Base-by-base conservation (phyloP, 2,888 invertebrate genomes). In the Drosophila macrothrix region DNA sequence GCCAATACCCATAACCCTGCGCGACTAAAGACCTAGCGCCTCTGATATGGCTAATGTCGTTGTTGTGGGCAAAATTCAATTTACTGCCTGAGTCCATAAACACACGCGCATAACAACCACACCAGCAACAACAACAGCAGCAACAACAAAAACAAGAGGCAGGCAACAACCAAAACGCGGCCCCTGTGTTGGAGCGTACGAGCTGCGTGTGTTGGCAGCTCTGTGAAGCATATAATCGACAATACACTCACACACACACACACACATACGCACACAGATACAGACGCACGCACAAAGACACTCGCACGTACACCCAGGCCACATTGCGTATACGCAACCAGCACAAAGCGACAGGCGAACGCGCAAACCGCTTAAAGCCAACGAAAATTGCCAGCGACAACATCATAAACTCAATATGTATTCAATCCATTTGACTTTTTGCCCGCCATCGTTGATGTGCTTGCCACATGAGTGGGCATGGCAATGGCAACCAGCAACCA, bases 341-440 rank as follows among this genome's bases (percentile, higher is more conserved):
- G 65, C 68, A 80, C 75, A 81, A 74, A 74, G 78, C 76, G 64
- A 64, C 56, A 53, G 72, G 50, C 80, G 80, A 81, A 75, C 75
- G 81, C 70, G 75, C 84, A 83, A 87, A 84, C 84, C 87, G 84
- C 84, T 84, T 83, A 84, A 86, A 85, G 83, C 87, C 80, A 87
- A 85, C 85, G 80, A 85, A 86, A 83, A 86, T 86, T 87, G 88
- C 80, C 84, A 87, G 76, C 85, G 81, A 88, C 88, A 88, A 90
- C 85, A 85, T 79, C 84, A 89, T 84, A 80, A 78, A 82, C 78
- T 83, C 87, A 80, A 83, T 86, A 78, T 78, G 78, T 78, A 86
- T 89, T 88, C 86, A 89, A 89, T 86, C 82, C 84, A 80, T 89
- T 88, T 88, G 89, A 88, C 88, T 86, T 90, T 88, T 87, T 85